A percentile compares a stretch with the other conserved stretches of the same genome.
Evolutionary conservation across 2,888 invertebrate genomes (phyloP).

Genomic region (Eupithecia insigniata): DNA sequence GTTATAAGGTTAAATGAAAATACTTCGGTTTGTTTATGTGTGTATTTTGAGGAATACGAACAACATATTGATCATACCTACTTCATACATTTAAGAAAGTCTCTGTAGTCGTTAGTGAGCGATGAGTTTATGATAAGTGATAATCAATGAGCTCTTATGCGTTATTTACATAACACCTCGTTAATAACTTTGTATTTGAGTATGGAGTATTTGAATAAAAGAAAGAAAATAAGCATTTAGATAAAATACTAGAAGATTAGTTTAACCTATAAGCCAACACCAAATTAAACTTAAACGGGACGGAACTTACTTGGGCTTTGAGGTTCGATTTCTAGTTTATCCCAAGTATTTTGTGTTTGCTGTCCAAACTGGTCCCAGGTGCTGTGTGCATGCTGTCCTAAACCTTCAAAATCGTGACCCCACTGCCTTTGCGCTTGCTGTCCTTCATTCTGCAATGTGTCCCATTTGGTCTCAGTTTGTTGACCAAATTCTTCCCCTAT

Average conservation of each 20-base stretch:
- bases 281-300: slow-evolving; percentile 25
- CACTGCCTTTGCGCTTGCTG: slow-evolving; percentile 54
- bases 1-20: slow-evolving; percentile 34
- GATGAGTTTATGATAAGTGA: not conserved
- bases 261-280: slow-evolving; percentile 21
- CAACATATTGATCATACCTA: not conserved
- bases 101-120: not conserved
- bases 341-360: slow-evolving; percentile 39
- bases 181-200: not conserved
- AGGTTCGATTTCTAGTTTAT: slow-evolving; percentile 53
- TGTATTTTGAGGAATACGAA: slow-evolving; percentile 23
- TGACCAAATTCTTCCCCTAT: slow-evolving; percentile 51
- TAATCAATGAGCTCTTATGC: not conserved
- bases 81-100: not conserved
- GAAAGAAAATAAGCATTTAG: not conserved
- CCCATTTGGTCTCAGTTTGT: slow-evolving; percentile 8
- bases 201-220: not conserved
- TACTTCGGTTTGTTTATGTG: slow-evolving; percentile 20
- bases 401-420: slow-evolving; percentile 44
- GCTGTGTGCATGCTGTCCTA: slow-evolving; percentile 56
- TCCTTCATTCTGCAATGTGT: not conserved
- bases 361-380: slow-evolving; percentile 51
- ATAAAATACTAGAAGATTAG: slow-evolving; percentile 19
- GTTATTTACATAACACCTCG: not conserved
- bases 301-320: slow-evolving; percentile 47